These are phyloP conservation scores for Lobophora halterata DNA, from an alignment of 2,888 invertebrate species.

Conservation along the genomic window DNA sequence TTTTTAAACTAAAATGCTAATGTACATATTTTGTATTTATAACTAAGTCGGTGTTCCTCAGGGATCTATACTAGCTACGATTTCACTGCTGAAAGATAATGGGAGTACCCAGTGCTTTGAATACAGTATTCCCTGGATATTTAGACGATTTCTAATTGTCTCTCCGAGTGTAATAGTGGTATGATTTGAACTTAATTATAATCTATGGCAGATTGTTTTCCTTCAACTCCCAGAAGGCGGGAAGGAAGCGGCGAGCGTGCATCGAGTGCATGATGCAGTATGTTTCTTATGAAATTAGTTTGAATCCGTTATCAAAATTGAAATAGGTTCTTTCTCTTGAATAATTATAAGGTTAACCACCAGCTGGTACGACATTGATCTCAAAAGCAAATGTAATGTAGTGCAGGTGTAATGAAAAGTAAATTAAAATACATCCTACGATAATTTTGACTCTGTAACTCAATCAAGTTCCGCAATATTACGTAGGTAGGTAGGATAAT, in stretches of 20 bases:
- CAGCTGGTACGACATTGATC: too few species aligned
- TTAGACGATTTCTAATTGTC: conserved; percentile 36
- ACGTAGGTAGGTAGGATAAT: neutral
- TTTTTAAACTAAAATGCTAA: too few species aligned
- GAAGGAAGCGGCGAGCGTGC: conserved; percentile 66
- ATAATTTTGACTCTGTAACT: neutral
- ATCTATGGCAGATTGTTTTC: conserved; percentile 12
- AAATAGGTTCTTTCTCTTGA: too few species aligned
- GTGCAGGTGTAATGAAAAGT: neutral
- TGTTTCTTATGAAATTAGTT: too few species aligned
- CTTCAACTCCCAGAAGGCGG: conserved; percentile 57
- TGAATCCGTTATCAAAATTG: too few species aligned
- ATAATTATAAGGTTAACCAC: too few species aligned
- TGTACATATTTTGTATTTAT: too few species aligned
- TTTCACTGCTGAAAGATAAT: conserved; percentile 1
- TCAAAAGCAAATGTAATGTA: too few species aligned
- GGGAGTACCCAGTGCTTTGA: too few species aligned
- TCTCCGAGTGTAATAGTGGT: conserved; percentile 32
- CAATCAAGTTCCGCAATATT: neutral
- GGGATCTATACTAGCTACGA: conserved; percentile 6
- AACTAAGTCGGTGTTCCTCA: conserved; percentile 11
- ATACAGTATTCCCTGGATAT: conserved; percentile 21
- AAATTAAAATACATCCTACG: neutral
- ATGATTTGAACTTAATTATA: neutral
- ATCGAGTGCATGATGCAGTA: conserved; percentile 47